A percentile compares a stretch with the other conserved stretches of the same genome.
These are phyloP conservation scores for Mystacides longicornis DNA, from an alignment of 2,888 invertebrate species.

Conservation along the genomic window DNA sequence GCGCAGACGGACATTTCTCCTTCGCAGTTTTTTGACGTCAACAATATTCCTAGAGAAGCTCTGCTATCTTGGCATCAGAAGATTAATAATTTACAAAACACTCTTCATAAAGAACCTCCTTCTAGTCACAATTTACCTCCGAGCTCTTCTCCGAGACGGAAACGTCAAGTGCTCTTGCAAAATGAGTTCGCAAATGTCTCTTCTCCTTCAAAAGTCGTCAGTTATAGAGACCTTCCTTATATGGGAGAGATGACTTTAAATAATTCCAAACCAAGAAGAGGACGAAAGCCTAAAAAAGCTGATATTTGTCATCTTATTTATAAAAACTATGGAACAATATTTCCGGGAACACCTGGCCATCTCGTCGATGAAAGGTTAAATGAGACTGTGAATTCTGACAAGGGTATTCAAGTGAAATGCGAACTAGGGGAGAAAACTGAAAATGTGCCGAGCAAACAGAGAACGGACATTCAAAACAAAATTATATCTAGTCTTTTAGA, in stretches of 20 bases:
- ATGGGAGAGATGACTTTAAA: slow-evolving; percentile 90
- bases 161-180: slow-evolving; percentile 29
- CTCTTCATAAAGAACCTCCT: slow-evolving; percentile 36
- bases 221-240: slow-evolving; percentile 78
- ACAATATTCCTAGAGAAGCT: slow-evolving; percentile 53
- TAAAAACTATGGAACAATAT: slow-evolving; percentile 83
- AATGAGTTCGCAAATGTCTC: slow-evolving; percentile 35
- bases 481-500: slow-evolving; percentile 64
- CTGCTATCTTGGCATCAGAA: slow-evolving; percentile 69
- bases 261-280: slow-evolving; percentile 78
- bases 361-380: slow-evolving; percentile 41
- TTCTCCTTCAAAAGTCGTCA: slow-evolving; percentile 49
- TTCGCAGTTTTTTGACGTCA: slow-evolving; percentile 31
- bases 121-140: slow-evolving; percentile 33
- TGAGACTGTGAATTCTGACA: slow-evolving; percentile 33
- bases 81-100: slow-evolving; percentile 65
- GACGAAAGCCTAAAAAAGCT: slow-evolving; percentile 85
- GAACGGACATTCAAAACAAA: slow-evolving; percentile 60
- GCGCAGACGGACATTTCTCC: slow-evolving; percentile 12
- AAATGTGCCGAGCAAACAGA: slow-evolving; percentile 35
- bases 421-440: slow-evolving; percentile 27
- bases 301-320: slow-evolving; percentile 88
- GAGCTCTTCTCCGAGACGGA: slow-evolving; percentile 19
- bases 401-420: slow-evolving; percentile 28
- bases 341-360: slow-evolving; percentile 64